Evolutionary conservation across 2,797 vertebrate species (phyloP).

Genomic region (Enteromius treurensis): DNA sequence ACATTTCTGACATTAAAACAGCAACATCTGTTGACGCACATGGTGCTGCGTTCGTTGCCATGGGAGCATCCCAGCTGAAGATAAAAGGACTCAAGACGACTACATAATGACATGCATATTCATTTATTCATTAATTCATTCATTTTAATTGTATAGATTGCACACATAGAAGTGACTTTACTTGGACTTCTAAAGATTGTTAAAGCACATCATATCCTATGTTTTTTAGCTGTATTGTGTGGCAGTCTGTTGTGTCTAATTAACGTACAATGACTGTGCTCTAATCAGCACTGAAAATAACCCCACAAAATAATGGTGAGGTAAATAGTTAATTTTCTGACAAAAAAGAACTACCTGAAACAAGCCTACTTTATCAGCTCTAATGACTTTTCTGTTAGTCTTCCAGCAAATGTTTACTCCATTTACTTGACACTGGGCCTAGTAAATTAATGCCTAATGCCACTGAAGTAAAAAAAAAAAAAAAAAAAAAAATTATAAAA

Average conservation of each 20-base stretch:
- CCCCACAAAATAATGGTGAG: conserved; percentile 3
- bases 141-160: background rate
- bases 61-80: too few species aligned
- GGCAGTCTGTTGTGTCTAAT: conserved; percentile 12
- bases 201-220: background rate
- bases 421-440: background rate
- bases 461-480: background rate
- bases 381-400: conserved; percentile 17
- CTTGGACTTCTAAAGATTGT: background rate
- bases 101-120: too few species aligned
- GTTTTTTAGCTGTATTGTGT: background rate
- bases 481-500: too few species aligned
- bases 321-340: conserved; percentile 23
- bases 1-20: too few species aligned
- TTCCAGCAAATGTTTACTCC: conserved; percentile 21
- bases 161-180: background rate
- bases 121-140: background rate
- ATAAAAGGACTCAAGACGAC: too few species aligned
- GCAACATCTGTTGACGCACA: too few species aligned
- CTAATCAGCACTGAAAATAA: conserved; percentile 23
- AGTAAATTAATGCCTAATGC: background rate
- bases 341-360: background rate
- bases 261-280: background rate
- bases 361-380: background rate
- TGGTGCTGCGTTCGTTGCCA: too few species aligned